Evolutionary conservation across 2,797 vertebrate species (phyloP), one percentile per base, ranked within the genome.

Genomic region (Callimico goeldii): DNA sequence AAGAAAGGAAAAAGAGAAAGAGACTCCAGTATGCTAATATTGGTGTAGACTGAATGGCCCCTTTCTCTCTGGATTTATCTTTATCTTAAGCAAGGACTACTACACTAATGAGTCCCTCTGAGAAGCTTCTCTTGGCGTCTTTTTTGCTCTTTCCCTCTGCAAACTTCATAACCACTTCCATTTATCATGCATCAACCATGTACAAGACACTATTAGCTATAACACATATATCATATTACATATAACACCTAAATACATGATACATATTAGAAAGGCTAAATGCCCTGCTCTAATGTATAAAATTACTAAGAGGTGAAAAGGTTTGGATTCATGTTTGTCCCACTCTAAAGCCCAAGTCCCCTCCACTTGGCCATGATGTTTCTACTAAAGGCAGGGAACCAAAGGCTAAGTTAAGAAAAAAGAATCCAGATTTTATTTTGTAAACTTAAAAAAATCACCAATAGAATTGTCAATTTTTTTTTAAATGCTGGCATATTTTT

Each of bases 341-440:
- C 8, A 39, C 1, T 48, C 11, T 61, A 19, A 80, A 58, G 4
- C 0, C 14, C 9, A 95, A 28, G 3, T 0, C 3, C 13, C 7
- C 4, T 58, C 48, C 9, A 43, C 17, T 70, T 80, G 22, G 15
- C 24, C 8, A n/a, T 30, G 2, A 33, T 81, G 17, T 5, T 94
- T 22, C 33, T 41, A 5, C 39, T 58, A 6, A 7, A 93, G 46
- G 5, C 11, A 80, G 36, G 61, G 55, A 76, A 39, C 20, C 13
- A 43, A 0, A 39, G 28, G 6, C 24, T 82, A 30, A 86, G 1
- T n/a, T 70, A 50, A 72, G 28, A 6, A 81, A 91, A 95, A 72
- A 22, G 20, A 87, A 90, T 30, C 6, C 10, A 88, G 15, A 48
- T 72, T 90, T 88, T 83, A 94, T 41, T 80, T 75, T 96, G 30